Base-by-base conservation (phyloP, 1,140 invertebrate species). In the Drosophila kohkoa region DNA sequence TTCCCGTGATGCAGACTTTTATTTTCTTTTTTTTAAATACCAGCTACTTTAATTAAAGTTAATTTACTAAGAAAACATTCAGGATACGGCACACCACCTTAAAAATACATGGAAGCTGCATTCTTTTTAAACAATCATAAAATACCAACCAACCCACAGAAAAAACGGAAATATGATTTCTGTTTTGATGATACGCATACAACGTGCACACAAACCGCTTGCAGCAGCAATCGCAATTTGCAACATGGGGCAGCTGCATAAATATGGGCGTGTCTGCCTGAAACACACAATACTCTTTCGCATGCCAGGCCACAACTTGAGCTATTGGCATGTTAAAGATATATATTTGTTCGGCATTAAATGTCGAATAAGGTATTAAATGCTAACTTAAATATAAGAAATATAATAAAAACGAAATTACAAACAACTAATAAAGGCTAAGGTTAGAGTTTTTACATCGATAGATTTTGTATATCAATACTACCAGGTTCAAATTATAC, bases 41-140 rank as follows among this genome's bases (percentile, higher is more conserved):
- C 76, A 59, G 59, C 60, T 58, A 82, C 79, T 77, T 80, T 75
- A 75, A 81, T 88, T 82, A 82, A 88, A 88, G 85, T 88, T 88
- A 88, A 88, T 88, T 88, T 88, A 75, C 65, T 89, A 88, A 78
- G 80, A 82, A 80, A 88, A 88, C 85, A 88, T 32, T 11, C 38
- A 28, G 46, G 38, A 73, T 41, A 46, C 45, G 46, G 28, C 13
- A 35, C 11, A 35, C 25, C 48, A 46, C 70, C 85, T 89, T 88
- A 88, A 88, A 88, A 87, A 88, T 81, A 88, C 85, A 88, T 54
- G 51, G 48, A 65, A 66, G 51, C 49, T 49, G 43, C 65, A 10
- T 46, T 75, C 66, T 60, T 59, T 83, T 62, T 55, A 80, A 81
- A 55, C 48, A 60, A 46, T 63, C 46, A 32, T 38, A 76, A 60